A percentile compares a stretch with the other conserved stretches of the same genome.
These are phyloP conservation scores for Xestoiulus laeticollis DNA, from an alignment of 2,888 invertebrate species.

Conservation along the genomic window DNA sequence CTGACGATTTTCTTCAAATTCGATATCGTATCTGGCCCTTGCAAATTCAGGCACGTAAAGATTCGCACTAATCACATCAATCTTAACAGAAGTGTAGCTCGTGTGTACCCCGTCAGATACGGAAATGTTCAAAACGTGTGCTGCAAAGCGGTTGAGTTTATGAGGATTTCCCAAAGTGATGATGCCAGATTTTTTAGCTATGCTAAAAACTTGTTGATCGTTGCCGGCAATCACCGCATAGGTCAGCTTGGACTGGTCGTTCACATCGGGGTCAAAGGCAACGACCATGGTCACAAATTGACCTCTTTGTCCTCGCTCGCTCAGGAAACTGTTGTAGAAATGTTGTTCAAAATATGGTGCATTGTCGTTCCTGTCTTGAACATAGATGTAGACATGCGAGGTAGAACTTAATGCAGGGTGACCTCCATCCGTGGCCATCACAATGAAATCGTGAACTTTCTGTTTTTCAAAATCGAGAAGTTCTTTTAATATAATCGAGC, in stretches of 20 bases:
- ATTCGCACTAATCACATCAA: slow-evolving; percentile 71
- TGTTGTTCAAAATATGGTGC: slow-evolving; percentile 85
- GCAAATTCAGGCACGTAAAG: slow-evolving; percentile 80
- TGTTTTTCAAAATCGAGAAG: slow-evolving; percentile 82
- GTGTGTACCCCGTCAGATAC: slow-evolving; percentile 96
- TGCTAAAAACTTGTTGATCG: slow-evolving; percentile 66
- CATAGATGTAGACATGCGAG: slow-evolving; percentile 83
- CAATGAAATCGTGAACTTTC: slow-evolving; percentile 78
- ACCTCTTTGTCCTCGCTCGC: slow-evolving; percentile 82
- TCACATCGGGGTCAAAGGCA: slow-evolving; percentile 86
- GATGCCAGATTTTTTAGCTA: slow-evolving; percentile 66
- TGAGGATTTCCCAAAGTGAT: slow-evolving; percentile 79
- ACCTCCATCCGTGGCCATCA: slow-evolving; percentile 84
- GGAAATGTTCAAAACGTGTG: slow-evolving; percentile 84
- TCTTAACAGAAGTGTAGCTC: slow-evolving; percentile 73
- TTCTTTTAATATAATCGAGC: slow-evolving; percentile 79
- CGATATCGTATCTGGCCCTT: slow-evolving; percentile 79
- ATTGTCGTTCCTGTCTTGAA: slow-evolving; percentile 91
- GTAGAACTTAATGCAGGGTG: slow-evolving; percentile 82
- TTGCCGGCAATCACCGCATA: slow-evolving; percentile 87
- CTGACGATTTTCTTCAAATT: slow-evolving; percentile 80
- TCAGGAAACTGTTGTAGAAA: slow-evolving; percentile 80
- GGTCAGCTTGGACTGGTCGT: slow-evolving; percentile 77
- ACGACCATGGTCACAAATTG: slow-evolving; percentile 87
- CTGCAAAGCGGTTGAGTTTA: slow-evolving; percentile 74